These are phyloP conservation scores for Megalopta genalis DNA, from an alignment of 1,140 invertebrate genomes.

Conservation along the genomic window DNA sequence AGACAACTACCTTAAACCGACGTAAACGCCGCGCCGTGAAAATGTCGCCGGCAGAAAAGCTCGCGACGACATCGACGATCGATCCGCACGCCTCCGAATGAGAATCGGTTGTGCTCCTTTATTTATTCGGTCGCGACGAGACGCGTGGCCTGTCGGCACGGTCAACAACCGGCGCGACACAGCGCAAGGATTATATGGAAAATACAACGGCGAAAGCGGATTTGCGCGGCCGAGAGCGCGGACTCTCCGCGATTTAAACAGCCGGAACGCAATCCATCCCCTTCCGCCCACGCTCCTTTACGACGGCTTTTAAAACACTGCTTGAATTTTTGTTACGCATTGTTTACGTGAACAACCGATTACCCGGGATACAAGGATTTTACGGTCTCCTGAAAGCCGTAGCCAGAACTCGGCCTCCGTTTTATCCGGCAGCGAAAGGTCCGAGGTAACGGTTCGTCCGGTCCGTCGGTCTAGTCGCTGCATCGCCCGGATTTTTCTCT, in stretches of 20 bases:
- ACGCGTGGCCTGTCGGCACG: neutral
- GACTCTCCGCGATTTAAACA: neutral
- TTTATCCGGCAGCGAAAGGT: neutral
- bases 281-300: neutral
- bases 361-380: conserved; percentile 4
- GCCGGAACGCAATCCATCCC: neutral
- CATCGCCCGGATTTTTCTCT: conserved; percentile 6
- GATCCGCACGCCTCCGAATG: conserved; percentile 11
- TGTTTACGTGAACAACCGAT: neutral
- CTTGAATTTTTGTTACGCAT: conserved; percentile 15
- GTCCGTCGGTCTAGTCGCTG: neutral
- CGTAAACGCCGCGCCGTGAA: conserved; percentile 25
- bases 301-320: neutral
- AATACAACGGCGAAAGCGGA: neutral
- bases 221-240: neutral
- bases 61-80: conserved; percentile 20
- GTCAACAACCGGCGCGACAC: too few species aligned
- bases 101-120: neutral
- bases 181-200: neutral
- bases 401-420: too few species aligned
- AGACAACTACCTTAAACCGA: conserved; percentile 13
- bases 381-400: conserved; percentile 8
- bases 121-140: neutral
- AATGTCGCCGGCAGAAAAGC: conserved; percentile 36
- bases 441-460: neutral